Base-by-base conservation (phyloP, 2,797 vertebrate genomes). In the Chelon labrosus region DNA sequence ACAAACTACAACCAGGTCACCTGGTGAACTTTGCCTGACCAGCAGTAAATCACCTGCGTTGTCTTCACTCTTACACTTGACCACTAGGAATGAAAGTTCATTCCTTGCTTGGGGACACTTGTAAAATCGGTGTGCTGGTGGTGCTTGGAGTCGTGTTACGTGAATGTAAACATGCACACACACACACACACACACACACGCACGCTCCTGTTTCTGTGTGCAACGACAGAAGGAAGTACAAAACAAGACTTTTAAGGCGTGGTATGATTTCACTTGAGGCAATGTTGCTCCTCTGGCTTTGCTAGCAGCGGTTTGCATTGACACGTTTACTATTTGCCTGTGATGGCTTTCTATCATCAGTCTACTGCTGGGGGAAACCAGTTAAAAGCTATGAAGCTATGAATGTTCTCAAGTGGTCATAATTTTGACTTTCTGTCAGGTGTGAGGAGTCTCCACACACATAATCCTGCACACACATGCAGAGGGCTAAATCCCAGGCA, bases 71-170 rank as follows among this genome's bases (percentile, higher is more conserved):
- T 69, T 13, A 27, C 46, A 79, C 68, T 77, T 78, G 73, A 84
- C 76, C 77, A 35, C 47, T 56, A 13, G 19, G 10, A 73, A 70
- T 59, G 65, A 77, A 74, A 47, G 70, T 62, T 46, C 58, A 49
- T 50, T 49, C 72, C 66, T 38, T 17, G 19, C 12, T 46, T 10
- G 65, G 63, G 65, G 46, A 52, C 50, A 49, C 22, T 38, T 52
- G 75, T 19, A 70, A 74, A 62, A 41, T 46, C 14, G 65, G 59
- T 2, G 10, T 47, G 57, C 13, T 41, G 20, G 54, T 13, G 27
- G 39, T 13, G 39, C 13, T 56, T 46, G 61, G 73, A 63, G 63
- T 91, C 49, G 4, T 59, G 79, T 91, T 88, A 77, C 68, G 1
- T 19, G 13, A 11, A 81, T 22, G 6, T 51, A 53, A 63, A 75